A percentile compares a stretch with the other conserved stretches of the same genome.
These are phyloP conservation scores for Clivina fossor DNA, from an alignment of 2,888 invertebrate species.

Conservation along the genomic window DNA sequence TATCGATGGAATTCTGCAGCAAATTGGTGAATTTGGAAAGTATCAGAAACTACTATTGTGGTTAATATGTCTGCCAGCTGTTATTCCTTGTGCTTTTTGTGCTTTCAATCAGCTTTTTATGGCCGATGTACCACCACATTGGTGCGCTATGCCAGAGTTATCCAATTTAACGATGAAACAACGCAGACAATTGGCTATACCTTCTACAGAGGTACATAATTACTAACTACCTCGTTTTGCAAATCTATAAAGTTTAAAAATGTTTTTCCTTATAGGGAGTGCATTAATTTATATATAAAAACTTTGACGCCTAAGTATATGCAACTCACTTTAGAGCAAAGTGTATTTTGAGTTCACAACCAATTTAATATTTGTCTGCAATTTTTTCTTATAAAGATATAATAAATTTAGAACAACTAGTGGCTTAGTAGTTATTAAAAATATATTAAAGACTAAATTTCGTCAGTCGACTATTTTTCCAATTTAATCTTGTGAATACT, in stretches of 20 bases:
- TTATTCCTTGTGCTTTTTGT: slow-evolving; percentile 87
- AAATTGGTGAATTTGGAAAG: slow-evolving; percentile 85
- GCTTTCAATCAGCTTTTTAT: slow-evolving; percentile 93
- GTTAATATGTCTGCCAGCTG: slow-evolving; percentile 85
- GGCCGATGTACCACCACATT: slow-evolving; percentile 83
- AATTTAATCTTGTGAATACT: too few relatives aligned
- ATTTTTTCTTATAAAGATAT: too few relatives aligned
- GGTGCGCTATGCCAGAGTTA: slow-evolving; percentile 77
- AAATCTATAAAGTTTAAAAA: neutral
- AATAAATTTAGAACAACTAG: too few relatives aligned
- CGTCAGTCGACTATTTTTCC: too few relatives aligned
- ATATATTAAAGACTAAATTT: too few relatives aligned
- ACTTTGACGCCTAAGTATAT: too few relatives aligned
- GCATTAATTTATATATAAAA: too few relatives aligned
- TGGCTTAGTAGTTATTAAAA: too few relatives aligned
- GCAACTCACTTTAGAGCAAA: too few relatives aligned
- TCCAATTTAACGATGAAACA: slow-evolving; percentile 59
- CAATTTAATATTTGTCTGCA: too few relatives aligned
- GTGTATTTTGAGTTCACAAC: too few relatives aligned
- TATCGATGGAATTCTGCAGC: slow-evolving; percentile 80
- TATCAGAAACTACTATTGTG: slow-evolving; percentile 85
- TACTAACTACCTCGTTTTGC: neutral
- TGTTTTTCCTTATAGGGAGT: neutral
- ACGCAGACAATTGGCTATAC: slow-evolving; percentile 68
- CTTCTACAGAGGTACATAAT: slow-evolving; percentile 49